These are phyloP conservation scores for Fragum sueziense DNA, from an alignment of 2,888 invertebrate species.

Conservation along the genomic window DNA sequence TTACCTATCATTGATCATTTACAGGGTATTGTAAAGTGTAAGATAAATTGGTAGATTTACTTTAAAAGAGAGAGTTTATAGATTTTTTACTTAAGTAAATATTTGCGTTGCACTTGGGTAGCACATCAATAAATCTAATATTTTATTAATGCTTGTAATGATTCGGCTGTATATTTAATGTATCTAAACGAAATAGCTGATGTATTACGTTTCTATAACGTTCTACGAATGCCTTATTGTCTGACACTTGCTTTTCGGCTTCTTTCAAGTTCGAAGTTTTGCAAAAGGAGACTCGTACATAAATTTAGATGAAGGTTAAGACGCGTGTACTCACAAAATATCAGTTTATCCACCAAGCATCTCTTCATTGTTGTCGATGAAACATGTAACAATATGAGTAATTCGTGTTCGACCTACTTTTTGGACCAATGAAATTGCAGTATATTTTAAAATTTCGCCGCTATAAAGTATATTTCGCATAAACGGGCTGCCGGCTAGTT, in stretches of 20 bases:
- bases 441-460: too few relatives aligned
- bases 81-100: slow-evolving; percentile 1
- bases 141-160: neutral
- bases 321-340: too few relatives aligned
- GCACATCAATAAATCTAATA: neutral
- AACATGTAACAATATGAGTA: too few relatives aligned
- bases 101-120: neutral
- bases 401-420: too few relatives aligned
- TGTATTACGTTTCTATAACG: neutral
- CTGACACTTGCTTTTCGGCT: neutral
- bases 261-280: too few relatives aligned
- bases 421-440: too few relatives aligned
- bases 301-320: too few relatives aligned
- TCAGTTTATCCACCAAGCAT: too few relatives aligned
- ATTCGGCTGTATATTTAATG: neutral
- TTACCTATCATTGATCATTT: slow-evolving; percentile 8
- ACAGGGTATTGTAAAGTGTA: neutral
- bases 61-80: slow-evolving; percentile 9
- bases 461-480: too few relatives aligned
- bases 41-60: slow-evolving; percentile 8
- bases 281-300: too few relatives aligned
- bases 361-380: too few relatives aligned
- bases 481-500: too few relatives aligned
- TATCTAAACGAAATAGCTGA: neutral
- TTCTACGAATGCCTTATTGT: neutral